Conservation (phyloP, 2,888 invertebrate species). For the Drosophila greeni region DNA sequence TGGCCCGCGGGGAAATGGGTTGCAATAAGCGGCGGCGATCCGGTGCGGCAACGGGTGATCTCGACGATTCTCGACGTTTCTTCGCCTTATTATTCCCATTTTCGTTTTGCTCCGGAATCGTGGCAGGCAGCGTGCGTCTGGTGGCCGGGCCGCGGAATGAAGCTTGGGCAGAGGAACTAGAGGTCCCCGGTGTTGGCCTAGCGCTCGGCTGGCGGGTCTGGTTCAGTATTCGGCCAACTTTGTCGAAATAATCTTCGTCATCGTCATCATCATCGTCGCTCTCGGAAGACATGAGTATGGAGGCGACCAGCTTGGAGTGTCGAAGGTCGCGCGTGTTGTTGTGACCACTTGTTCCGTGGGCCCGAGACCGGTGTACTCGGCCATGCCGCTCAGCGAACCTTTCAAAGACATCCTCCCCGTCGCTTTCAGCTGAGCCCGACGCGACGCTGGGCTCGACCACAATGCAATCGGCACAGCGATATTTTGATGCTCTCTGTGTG, state of each 20-base stretch:
- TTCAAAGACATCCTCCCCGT: neutral
- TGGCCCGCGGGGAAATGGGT: neutral
- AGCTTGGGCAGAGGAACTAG: neutral
- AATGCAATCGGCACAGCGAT: slow-evolving; percentile 39
- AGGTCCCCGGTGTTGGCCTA: neutral
- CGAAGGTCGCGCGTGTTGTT: neutral
- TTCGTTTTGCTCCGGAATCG: neutral
- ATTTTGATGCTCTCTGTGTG: neutral
- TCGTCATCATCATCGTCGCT: slow-evolving; percentile 2
- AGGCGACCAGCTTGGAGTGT: neutral
- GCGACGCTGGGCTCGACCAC: neutral
- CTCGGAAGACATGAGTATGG: neutral
- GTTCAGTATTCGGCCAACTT: neutral
- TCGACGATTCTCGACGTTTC: neutral
- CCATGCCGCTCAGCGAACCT: neutral
- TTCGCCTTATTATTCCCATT: neutral
- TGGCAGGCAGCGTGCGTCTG: neutral
- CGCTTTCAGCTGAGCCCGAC: neutral
- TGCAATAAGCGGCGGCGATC: neutral
- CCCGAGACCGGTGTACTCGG: too few relatives aligned
- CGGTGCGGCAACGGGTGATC: neutral
- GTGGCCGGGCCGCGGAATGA: too few relatives aligned
- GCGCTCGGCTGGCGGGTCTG: neutral
- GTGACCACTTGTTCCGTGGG: too few relatives aligned
- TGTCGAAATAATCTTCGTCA: neutral